phyloP scores from a whole-genome alignment of 2,113 vertebrate species.

The Amazona vittata region DNA sequence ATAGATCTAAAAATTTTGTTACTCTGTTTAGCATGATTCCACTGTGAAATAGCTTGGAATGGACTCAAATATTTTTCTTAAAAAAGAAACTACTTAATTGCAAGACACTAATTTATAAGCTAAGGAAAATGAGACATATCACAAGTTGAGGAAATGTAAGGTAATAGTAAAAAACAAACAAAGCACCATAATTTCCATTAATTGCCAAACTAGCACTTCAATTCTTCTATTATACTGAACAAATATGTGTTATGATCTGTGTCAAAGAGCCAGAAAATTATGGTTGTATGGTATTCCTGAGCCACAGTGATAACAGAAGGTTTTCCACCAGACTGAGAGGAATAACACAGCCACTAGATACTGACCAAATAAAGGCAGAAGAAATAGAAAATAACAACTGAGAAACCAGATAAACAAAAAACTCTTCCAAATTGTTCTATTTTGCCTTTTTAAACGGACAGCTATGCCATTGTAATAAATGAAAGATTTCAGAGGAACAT shows the following conservation, averaged over 20 bases:
- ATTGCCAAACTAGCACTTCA: neutral
- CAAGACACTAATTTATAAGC: neutral
- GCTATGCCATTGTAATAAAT: rapidly evolving
- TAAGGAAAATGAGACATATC: neutral
- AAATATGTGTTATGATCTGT: neutral
- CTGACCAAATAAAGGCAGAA: neutral
- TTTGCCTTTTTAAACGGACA: neutral
- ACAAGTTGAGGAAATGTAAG: neutral
- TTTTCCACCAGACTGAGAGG: neutral
- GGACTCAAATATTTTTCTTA: neutral
- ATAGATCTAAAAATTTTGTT: neutral
- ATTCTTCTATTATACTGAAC: neutral
- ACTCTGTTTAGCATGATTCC: neutral
- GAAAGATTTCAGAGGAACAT: neutral
- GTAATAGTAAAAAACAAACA: neutral
- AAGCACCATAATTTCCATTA: neutral
- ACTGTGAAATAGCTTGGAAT: neutral
- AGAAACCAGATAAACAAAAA: neutral
- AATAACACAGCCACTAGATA: neutral
- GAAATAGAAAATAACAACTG: neutral
- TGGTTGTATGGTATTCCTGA: neutral
- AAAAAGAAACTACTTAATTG: neutral
- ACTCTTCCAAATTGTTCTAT: neutral
- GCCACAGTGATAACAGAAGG: neutral
- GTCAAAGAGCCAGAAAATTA: neutral